Evolutionary conservation across 2,113 vertebrate species (phyloP), one percentile per base, ranked within the genome.

Genomic region (Megaceryle torquata): DNA sequence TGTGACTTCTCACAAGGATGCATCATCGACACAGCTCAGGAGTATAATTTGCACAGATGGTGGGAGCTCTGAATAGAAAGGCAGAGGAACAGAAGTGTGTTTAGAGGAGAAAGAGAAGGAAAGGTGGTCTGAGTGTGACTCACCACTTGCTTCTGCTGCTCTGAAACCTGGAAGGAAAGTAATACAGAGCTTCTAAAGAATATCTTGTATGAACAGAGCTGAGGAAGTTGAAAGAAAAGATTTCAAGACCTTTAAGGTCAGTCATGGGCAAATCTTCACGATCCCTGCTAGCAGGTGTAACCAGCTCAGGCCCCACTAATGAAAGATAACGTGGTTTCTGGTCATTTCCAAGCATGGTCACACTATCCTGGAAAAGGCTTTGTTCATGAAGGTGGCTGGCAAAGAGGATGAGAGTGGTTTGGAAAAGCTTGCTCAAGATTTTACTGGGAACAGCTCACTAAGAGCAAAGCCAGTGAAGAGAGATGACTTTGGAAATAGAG

Each of bases 61-160:
- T 69, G 56, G 24, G 59, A 72, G 13, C 21, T 71, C 71, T 72
- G 85, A 90, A 83, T 28, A 82, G 63, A 85, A 86, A 77, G 37
- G 33, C 44, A 86, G 70, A 88, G 75, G 82, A 90, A 79, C 28
- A 82, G 33, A 92, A 91, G 25, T 12, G 24, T 80, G 15, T 79
- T 82, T 69, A 80, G 50, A 74, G 7, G 37, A 53, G 76, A 88
- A 89, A 35, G 16, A 74, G 60, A 70, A 91, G 33, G 13, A 93
- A 96, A 95, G 31, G 54, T 88, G 69, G 6, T 16, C 29, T 26
- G 18, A 35, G 4, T 64, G 67, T 69, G 57, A 76, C 39, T 64
- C 29, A 59, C 51, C 51, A 29, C 15, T 61, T 86, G 31, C 11
- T 18, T 87, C 25, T 78, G 31, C 31, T 84, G 43, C 25, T 68